Base-by-base conservation (phyloP, 2,888 invertebrate genomes). In the Athetis lepigone region DNA sequence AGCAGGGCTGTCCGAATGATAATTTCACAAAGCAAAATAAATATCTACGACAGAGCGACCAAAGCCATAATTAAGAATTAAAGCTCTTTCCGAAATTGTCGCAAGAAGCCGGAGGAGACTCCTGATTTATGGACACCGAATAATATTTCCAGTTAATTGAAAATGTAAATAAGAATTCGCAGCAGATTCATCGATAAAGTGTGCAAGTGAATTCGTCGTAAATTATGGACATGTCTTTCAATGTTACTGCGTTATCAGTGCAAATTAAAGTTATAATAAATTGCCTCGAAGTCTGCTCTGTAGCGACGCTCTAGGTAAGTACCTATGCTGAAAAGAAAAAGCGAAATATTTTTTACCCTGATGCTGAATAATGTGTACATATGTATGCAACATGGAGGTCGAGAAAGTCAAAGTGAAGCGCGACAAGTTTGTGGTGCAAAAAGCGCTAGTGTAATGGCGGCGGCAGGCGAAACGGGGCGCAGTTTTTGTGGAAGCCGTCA, bases 31-130 rank as follows among this genome's bases (percentile, higher is more conserved):
- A 88, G 87, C 85, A 88, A 90, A 91, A 92, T 92, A 90, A 92
- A 90, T 88, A 33, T 33, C 33, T 33, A 90, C 86, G 86, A 85
- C 85, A 85, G 80, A 84, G 77, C 85, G 76, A 86, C 85, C 86
- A 85, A 86, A 84, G 80, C 88, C 87, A 92, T 92, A 91, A 93
- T 92, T 93, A 93, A 92, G 92, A 90, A 92, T 92, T 92, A 91
- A 91, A 92, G 85, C 86, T 89, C 87, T 88, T 88, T 85, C 87
- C 85, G 79, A 90, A 91, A 90, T 90, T 90, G 91, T 90, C 89
- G 85, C 88, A 79, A 85, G 82, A 62, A 85, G 84, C 84, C 83
- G 78, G 80, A 84, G 85, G 83, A 85, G 82, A 82, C 68, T 69
- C 72, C 82, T 91, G 90, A 93, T 93, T 93, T 93, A 93, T 90